phyloP scores from a whole-genome alignment of 2,888 invertebrate genomes.

The Phrixothrix hirtus region DNA sequence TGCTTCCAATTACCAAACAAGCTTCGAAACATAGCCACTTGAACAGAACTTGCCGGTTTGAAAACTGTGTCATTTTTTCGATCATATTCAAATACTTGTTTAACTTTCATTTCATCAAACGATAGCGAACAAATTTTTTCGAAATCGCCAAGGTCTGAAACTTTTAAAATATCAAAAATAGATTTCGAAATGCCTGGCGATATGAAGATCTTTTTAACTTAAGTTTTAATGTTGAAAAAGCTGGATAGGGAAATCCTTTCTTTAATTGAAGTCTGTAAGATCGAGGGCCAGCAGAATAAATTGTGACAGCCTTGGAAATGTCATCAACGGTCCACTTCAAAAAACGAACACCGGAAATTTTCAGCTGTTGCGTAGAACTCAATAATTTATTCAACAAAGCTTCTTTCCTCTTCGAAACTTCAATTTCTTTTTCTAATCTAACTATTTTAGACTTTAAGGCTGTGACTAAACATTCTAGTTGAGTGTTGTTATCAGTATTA shows the following conservation, averaged over 20 bases:
- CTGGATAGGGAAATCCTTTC: background rate
- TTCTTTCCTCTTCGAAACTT: background rate
- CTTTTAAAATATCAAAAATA: background rate
- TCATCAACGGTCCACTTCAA: background rate
- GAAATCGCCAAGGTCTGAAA: background rate
- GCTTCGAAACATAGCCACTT: background rate
- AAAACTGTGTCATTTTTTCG: background rate
- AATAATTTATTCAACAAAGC: background rate
- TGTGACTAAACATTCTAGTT: background rate
- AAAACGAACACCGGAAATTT: background rate
- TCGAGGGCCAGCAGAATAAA: background rate
- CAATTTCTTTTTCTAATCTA: background rate
- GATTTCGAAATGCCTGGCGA: background rate
- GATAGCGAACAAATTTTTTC: conserved; percentile 1
- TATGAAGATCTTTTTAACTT: background rate
- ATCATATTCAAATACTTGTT: conserved; percentile 1
- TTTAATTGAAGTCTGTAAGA: background rate
- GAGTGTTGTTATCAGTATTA: background rate
- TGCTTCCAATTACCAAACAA: conserved; percentile 5
- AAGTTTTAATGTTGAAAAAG: background rate
- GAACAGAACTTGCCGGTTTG: background rate
- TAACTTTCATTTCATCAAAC: conserved; percentile 8
- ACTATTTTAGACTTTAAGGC: background rate
- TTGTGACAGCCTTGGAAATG: background rate
- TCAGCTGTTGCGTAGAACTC: background rate